Conservation (phyloP, 2,797 vertebrate species). For the Agapornis canus region DNA sequence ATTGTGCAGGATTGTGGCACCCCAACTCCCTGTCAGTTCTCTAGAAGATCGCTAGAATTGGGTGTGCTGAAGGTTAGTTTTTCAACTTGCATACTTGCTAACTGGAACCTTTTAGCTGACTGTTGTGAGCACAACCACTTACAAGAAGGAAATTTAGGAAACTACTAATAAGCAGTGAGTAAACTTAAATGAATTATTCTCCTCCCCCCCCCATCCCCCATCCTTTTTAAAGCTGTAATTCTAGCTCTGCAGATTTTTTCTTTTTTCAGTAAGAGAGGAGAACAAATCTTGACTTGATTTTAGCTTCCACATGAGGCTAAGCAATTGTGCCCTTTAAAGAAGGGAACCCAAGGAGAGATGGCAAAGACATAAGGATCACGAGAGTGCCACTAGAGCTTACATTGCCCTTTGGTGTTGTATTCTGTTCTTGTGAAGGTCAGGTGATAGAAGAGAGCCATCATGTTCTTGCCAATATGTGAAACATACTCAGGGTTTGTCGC, state of each 20-base stretch:
- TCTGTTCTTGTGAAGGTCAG: neutral
- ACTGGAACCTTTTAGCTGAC: neutral
- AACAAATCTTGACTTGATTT: neutral
- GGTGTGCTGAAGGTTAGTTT: neutral
- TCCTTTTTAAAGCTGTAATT: neutral
- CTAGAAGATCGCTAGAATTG: neutral
- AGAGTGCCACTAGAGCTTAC: neutral
- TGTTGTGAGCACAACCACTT: neutral
- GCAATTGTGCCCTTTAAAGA: neutral
- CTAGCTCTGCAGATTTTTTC: neutral
- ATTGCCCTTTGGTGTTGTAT: neutral
- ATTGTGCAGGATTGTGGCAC: neutral
- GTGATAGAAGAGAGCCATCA: neutral
- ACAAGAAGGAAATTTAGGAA: neutral
- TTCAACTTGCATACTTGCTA: neutral
- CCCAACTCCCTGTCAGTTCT: neutral
- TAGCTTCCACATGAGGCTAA: neutral
- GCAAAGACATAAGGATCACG: neutral
- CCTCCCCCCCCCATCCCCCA: no score
- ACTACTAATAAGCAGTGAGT: neutral
- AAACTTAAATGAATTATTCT: neutral
- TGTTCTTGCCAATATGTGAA: constrained; percentile 17
- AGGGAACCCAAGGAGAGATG: neutral
- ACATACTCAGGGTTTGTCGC: neutral
- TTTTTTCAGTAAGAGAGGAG: neutral